Base-by-base conservation (phyloP, 2,888 invertebrate genomes). In the Drosophila phalerata region DNA sequence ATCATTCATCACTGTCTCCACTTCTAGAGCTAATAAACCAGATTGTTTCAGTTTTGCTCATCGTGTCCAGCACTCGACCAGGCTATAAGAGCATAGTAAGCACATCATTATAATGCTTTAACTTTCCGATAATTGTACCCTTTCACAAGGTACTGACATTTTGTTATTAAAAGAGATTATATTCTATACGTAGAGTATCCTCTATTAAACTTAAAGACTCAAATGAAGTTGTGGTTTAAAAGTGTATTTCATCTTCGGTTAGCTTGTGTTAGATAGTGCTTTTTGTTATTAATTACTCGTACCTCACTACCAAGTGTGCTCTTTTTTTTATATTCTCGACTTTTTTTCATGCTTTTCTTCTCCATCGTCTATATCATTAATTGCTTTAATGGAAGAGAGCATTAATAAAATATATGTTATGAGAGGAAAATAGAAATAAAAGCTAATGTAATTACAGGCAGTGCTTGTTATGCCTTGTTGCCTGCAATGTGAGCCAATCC, bases 381-480 rank as follows among this genome's bases (percentile, higher is more conserved):
- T 77, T 84, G 63, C 78, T 75, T 69, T 72, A 78, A 84, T 75
- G 81, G 68, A 72, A 75, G n/a, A 52, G 45, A 57, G 38, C 73
- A 79, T 81, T 70, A 76, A 81, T 81, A 81, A 81, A 79, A 77
- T 73, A 73, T 79, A 79, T 80, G 63, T 70, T 77, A 77, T 79
- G 57, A 67, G 63, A 73, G 63, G 63, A 72, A 75, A 79, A 87
- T 84, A 79, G 70, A 85, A 84, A 84, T 88, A 76, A 88, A 83
- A 83, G 76, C 72, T 81, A 77, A 84, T 85, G 77, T 82, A 82
- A 84, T 88, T 85, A 79, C 69, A 75, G 43, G 55, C 68, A 45
- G 56, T 67, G 70, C 74, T 78, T 74, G 81, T 69, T 58, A 63
- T 49, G 70, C 57, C 66, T 64, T 53, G 56, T 49, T 55, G 74